These are phyloP conservation scores for Troides oblongomaculatus DNA, from an alignment of 2,888 invertebrate species.

Conservation along the genomic window DNA sequence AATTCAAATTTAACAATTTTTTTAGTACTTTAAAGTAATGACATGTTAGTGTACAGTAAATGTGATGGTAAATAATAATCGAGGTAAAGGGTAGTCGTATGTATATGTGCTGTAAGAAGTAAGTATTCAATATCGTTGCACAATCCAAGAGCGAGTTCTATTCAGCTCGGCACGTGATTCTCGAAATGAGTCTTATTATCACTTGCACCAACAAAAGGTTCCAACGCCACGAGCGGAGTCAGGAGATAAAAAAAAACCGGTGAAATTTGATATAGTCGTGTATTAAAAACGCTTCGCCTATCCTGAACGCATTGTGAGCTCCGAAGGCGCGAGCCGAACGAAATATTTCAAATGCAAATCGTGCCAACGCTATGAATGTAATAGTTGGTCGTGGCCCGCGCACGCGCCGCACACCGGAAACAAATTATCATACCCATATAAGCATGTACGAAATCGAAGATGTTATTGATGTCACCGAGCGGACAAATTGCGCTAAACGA, in stretches of 20 bases:
- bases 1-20: too few relatives aligned
- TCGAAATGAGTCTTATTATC: slow-evolving; percentile 68
- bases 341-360: slow-evolving; percentile 80
- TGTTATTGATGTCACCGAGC: slow-evolving; percentile 71
- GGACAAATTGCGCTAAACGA: slow-evolving; percentile 73
- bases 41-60: background rate
- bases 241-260: slow-evolving; percentile 57
- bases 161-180: slow-evolving; percentile 72
- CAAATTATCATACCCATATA: slow-evolving; percentile 80
- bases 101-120: background rate
- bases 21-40: too few relatives aligned
- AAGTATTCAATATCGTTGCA: slow-evolving; percentile 36
- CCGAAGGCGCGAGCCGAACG: slow-evolving; percentile 67
- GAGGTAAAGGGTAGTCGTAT: background rate
- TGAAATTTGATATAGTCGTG: slow-evolving; percentile 76
- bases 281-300: slow-evolving; percentile 61
- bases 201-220: slow-evolving; percentile 52
- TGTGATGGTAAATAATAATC: background rate
- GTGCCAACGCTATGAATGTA: slow-evolving; percentile 78
- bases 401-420: slow-evolving; percentile 78
- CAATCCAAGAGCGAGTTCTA: slow-evolving; percentile 44
- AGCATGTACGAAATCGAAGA: slow-evolving; percentile 73
- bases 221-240: slow-evolving; percentile 61
- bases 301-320: slow-evolving; percentile 67
- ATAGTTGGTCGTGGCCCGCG: slow-evolving; percentile 76